Evolutionary conservation across 1,140 invertebrate species (phyloP), one percentile per base, ranked within the genome.

Genomic region (Scaptomyza montana): DNA sequence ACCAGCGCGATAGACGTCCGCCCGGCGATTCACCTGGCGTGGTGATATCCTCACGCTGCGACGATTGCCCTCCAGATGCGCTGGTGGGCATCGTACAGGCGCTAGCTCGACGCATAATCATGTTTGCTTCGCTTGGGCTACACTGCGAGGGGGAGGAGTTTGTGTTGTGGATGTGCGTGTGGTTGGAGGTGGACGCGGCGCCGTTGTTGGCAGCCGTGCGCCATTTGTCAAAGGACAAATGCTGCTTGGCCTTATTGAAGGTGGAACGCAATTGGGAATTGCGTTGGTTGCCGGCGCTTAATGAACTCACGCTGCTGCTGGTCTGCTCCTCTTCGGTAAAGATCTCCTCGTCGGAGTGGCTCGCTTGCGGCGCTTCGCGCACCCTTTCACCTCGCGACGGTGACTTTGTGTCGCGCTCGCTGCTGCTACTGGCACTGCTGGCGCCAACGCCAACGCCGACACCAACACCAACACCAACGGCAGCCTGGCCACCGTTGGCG

Each of bases 1-100:
- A 97, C 96, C 96, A 97, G 71, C 96, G 93, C 8, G 96, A 95
- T 1, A 97, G 93, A 30, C 95, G 92, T 8, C 95, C 95, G 41
- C 96, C 95, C 10, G 94, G 93, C 59, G 95, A 93, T 53, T 95
- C 95, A 45, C 94, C 93, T 3, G 94, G 93, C 21, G 93, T 85
- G 28, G 91, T 91, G 13, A 81, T 69, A n/a, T 91, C 90, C 13
- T 91, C 86, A 0, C 87, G 55, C 55, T 66, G 54, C 10, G 13
- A 6, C 63, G 90, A 65, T 41, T 92, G 72, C 7, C 80, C 82
- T 25, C 39, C 39, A 0, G 39, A n/a, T n/a, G 93, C 92, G 25
- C 28, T 30, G 55, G 92, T 73, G 7, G 93, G 86, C 78, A 93
- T 80, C 10, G 89, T 91, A 85, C 65, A 90, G 85, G 72, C 92